These are phyloP conservation scores for Folsomia manolachei DNA, from an alignment of 2,888 invertebrate species.

Conservation along the genomic window DNA sequence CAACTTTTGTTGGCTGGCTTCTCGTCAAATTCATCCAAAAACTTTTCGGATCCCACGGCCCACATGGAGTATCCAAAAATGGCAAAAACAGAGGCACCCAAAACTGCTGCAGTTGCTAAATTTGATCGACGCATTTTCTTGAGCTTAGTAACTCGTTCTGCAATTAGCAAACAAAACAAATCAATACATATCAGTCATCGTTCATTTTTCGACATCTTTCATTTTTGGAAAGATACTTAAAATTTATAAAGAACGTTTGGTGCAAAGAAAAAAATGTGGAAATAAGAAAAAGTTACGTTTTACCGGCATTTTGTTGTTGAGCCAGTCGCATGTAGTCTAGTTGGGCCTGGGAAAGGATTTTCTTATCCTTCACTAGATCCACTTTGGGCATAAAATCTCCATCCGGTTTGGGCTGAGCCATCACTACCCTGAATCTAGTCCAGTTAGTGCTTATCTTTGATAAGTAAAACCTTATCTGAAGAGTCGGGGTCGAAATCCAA, in stretches of 20 bases:
- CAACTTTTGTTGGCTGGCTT: constrained; percentile 11
- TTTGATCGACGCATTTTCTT: constrained; percentile 65
- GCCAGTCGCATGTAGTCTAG: constrained; percentile 75
- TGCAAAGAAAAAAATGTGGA: background rate
- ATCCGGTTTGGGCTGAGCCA: constrained; percentile 12
- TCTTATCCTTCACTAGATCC: constrained; percentile 55
- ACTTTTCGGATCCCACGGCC: constrained; percentile 85
- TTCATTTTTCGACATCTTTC: constrained; percentile 6
- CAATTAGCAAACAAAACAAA: no score
- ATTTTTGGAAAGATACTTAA: background rate
- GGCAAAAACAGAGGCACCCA: constrained; percentile 67
- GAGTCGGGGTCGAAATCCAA: no score
- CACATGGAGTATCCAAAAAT: constrained; percentile 81
- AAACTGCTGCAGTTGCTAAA: constrained; percentile 64
- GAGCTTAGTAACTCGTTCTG: constrained; percentile 67
- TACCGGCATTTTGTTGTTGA: constrained; percentile 66
- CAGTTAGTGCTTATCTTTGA: no score
- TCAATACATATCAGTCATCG: no score
- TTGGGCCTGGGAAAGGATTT: constrained; percentile 59
- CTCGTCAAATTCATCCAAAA: constrained; percentile 83
- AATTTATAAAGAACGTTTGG: background rate
- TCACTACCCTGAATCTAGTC: no score
- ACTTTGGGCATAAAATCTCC: constrained; percentile 61
- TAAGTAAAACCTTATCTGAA: no score
- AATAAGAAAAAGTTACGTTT: no score